A percentile compares a stretch with the other conserved stretches of the same genome.
These are phyloP conservation scores for Nyctibius grandis DNA, from an alignment of 2,797 vertebrate genomes.

Conservation along the genomic window DNA sequence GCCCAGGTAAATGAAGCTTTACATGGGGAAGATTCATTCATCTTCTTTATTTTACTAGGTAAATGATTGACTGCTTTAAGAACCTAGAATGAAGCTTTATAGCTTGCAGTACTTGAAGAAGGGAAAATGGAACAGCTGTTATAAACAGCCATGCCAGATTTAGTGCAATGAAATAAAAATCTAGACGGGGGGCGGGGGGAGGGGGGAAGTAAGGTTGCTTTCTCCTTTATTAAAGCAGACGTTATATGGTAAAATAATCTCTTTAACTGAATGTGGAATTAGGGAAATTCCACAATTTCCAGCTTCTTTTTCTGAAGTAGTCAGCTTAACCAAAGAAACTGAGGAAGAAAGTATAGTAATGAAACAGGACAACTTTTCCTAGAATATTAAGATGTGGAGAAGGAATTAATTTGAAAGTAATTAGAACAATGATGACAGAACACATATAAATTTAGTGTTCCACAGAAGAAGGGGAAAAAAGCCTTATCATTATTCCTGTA, in stretches of 20 bases:
- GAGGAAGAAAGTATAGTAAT: background rate
- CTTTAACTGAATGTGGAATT: background rate
- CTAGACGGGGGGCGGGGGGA: background rate
- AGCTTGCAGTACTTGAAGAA: conserved; percentile 24
- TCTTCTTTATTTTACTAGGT: conserved; percentile 46
- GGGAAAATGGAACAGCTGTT: conserved; percentile 24
- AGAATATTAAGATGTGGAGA: background rate
- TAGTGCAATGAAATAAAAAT: conserved; percentile 49
- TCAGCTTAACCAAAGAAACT: background rate
- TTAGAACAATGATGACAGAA: background rate
- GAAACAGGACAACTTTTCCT: background rate
- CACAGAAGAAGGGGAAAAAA: background rate
- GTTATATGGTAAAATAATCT: background rate
- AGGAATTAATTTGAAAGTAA: background rate
- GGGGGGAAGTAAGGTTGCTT: background rate
- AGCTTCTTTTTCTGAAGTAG: background rate
- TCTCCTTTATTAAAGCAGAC: background rate
- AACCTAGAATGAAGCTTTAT: conserved; percentile 35
- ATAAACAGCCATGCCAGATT: conserved; percentile 40
- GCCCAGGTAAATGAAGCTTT: background rate
- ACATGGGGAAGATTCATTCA: conserved; percentile 24
- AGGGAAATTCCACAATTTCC: background rate
- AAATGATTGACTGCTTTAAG: conserved; percentile 42
- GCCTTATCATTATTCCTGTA: accelerated
- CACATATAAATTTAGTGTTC: background rate